Evolutionary conservation across 2,113 vertebrate genomes (phyloP).

Genomic region (Stercorarius parasiticus): DNA sequence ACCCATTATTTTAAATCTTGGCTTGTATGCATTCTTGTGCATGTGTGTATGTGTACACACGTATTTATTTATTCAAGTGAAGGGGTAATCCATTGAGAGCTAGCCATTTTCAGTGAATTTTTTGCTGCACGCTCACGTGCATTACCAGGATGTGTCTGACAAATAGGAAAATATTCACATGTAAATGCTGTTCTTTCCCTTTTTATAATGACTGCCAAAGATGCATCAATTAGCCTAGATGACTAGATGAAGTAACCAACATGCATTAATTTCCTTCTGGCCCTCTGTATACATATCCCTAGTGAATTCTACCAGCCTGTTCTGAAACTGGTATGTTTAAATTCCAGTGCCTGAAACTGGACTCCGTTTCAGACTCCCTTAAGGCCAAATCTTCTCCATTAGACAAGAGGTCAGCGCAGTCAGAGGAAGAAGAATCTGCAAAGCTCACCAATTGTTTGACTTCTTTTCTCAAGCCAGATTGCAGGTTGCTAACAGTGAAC

Average conservation of each 20-base stretch:
- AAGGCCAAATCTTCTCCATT: not conserved
- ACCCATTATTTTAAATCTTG: not conserved
- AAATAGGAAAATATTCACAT: not conserved
- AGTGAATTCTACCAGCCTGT: not conserved
- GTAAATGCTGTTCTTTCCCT: not conserved
- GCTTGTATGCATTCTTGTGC: not conserved
- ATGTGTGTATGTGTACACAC: not conserved
- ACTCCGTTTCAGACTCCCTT: not conserved
- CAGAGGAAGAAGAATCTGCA: not conserved
- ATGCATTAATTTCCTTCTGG: not conserved
- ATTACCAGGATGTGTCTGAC: not conserved
- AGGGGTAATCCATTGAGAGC: not conserved
- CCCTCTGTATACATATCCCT: not conserved
- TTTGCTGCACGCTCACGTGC: not conserved
- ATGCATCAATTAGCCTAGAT: conserved; percentile 25
- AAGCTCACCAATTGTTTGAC: conserved; percentile 5
- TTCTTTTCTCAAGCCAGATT: not conserved
- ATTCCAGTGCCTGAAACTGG: not conserved
- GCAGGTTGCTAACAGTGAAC: not conserved
- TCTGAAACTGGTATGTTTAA: not conserved
- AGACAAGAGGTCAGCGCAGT: not conserved
- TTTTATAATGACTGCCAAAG: not conserved
- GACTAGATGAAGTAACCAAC: not conserved
- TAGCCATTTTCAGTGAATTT: not conserved
- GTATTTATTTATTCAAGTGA: not conserved